Conservation (phyloP, 2,888 invertebrate species). For the Dicycla oo region DNA sequence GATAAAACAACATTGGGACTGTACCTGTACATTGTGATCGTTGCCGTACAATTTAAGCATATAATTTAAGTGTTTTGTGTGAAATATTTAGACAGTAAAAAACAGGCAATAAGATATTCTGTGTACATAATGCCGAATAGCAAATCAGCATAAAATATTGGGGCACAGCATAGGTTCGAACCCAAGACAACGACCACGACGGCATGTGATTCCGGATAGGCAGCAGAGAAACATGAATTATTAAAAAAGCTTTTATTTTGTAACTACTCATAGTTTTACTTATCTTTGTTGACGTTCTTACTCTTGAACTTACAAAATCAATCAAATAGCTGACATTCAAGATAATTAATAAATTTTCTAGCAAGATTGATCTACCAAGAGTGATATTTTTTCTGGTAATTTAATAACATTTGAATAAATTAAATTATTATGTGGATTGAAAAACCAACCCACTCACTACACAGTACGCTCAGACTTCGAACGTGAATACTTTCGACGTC, state of each 20-base stretch:
- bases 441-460: not conserved
- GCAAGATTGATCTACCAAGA: not conserved
- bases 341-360: not conserved
- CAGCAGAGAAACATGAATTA: not conserved
- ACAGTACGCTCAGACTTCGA: not conserved
- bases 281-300: not conserved
- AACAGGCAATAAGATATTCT: too few relatives aligned
- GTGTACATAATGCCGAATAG: too few relatives aligned
- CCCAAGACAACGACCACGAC: too few relatives aligned
- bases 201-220: too few relatives aligned
- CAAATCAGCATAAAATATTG: not conserved
- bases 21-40: too few relatives aligned
- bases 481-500: not conserved
- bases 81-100: too few relatives aligned
- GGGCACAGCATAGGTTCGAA: too few relatives aligned
- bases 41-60: constrained; percentile 44
- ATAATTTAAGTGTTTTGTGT: constrained; percentile 21
- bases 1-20: too few relatives aligned
- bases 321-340: not conserved
- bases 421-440: not conserved
- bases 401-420: not conserved
- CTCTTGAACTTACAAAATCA: not conserved
- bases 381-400: not conserved
- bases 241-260: too few relatives aligned
- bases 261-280: not conserved